Evolutionary conservation across 2,888 invertebrate species (phyloP), one percentile per base, ranked within the genome.

Genomic region (Pantelozetes paolii): DNA sequence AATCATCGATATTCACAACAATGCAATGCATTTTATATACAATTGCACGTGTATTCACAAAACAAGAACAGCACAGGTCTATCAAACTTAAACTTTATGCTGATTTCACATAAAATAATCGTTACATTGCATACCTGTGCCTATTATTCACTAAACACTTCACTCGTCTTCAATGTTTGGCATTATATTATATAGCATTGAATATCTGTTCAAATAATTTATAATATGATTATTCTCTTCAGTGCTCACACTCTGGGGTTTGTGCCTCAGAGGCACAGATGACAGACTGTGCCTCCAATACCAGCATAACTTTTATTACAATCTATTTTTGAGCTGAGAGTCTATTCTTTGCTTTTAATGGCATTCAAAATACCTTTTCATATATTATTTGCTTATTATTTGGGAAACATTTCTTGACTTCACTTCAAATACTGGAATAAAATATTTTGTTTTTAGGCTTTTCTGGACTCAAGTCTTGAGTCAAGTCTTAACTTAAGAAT

Each of bases 31-130:
- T 64, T 36, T 64, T 1, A 36, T 26, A 36, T 64, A 20, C n/a
- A 8, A 67, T 26, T 69, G 69, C 69, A 69, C 69, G 69, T 69
- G 69, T 69, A 18, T 20, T 57, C 57, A 45, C 45, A 45, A 45
- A 11, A 6, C 2, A 45, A 45, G 15, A 15, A 15, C 11, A 45
- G 15, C 18, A 57, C 18, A 15, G 30, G 18, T 2, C 28, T 30
- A 45, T 45, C 11, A 45, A 13, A 45, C 11, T 15, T 15, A 45
- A 45, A 13, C n/a, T n/a, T n/a, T n/a, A n/a, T 45, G 45, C 15
- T 6, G 2, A 6, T 30, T 11, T 57, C 13, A 11, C 30, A 30
- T 26, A 30, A 26, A 54, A 13, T 54, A 9, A n/a, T 18, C 2
- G 5, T 2, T 50, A 20, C 20, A n/a, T 20, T 50, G 28, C 11